Base-by-base conservation (phyloP, 2,797 vertebrate genomes). In the Tokudaia muenninki region DNA sequence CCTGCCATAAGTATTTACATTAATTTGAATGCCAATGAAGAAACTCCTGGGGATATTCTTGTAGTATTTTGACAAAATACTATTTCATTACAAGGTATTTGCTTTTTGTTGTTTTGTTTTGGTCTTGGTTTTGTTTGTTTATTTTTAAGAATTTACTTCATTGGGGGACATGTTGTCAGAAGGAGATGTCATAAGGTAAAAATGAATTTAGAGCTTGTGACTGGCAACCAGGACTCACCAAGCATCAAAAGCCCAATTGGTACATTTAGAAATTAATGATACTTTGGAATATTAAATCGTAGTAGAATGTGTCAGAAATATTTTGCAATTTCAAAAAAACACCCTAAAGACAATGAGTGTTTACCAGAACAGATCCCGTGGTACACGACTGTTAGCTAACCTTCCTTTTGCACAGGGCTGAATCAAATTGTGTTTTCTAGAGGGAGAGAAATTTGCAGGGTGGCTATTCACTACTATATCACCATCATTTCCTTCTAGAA, bases 261-360 rank as follows among this genome's bases (percentile, higher is more conserved):
- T 80, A 91, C 91, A 94, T 93, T 97, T 97, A 97, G 97, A 98
- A 97, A 90, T 94, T 97, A 97, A 97, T 95, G 90, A 91, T 94
- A 93, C 97, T 97, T 96, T 96, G 80, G 87, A 97, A 92, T 70
- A 90, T 72, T 78, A 94, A 95, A 97, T 97, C 95, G 95, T 93
- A 93, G 93, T 93, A 87, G 92, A 59, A 97, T 93, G 87, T 93
- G 97, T 92, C 83, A 96, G 96, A 96, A 97, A 95, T 96, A 97
- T 92, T 97, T 96, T 93, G 90, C 93, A 94, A 90, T 97, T 97
- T 82, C 26, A 29, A 95, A 98, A 98, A 97, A 90, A 72, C 91
- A 95, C 97, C 96, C 96, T 97, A 75, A 97, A 96, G 94, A 97
- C 94, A 90, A 77, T 37, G 95, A 41, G 55, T 95, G 94, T 90